Evolutionary conservation across 2,888 invertebrate genomes (phyloP), one percentile per base, ranked within the genome.

Genomic region (Heterodera filipjevi): DNA sequence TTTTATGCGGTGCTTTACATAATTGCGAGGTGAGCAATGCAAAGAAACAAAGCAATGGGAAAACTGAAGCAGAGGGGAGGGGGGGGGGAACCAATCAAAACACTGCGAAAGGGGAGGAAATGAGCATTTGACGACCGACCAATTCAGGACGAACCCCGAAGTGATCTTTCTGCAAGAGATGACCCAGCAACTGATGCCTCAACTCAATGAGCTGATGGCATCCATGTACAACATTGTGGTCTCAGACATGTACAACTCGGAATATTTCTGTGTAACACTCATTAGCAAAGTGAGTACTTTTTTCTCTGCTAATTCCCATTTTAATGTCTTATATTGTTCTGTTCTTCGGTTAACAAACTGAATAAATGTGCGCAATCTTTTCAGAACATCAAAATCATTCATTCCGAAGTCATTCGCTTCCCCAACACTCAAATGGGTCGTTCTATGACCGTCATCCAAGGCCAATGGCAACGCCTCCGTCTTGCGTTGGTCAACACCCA

Each of bases 161-260:
- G 90, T 92, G 44, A 90, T 92, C 1, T 92, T 92, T 83, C 89
- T 92, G 27, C 92, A 92, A 90, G 92, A 92, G 88, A 90, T 92
- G 16, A 89, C 92, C 2, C 89, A 90, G 0, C 87, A 88, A 27
- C 90, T 91, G 0, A 89, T 90, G 81, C 85, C 87, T 8, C 90
- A 90, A 77, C 86, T 92, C 2, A 89, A 90, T 83, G 84, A 87
- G 76, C 84, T 87, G 64, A 84, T 92, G 80, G 82, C 59, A 53
- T 86, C 88, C 22, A 87, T 90, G 77, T 91, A 91, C 83, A 84
- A 89, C 79, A 90, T 90, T 53, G 86, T 90, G 78, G 85, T 89
- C 71, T 90, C 90, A 27, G 92, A 92, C 83, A 53, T 72, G 70
- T 80, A 66, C 12, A 81, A 82, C 46, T 84, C 81, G 16, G 27